Evolutionary conservation across 2,888 invertebrate genomes (phyloP).

Genomic region (Drosophila putrida): DNA sequence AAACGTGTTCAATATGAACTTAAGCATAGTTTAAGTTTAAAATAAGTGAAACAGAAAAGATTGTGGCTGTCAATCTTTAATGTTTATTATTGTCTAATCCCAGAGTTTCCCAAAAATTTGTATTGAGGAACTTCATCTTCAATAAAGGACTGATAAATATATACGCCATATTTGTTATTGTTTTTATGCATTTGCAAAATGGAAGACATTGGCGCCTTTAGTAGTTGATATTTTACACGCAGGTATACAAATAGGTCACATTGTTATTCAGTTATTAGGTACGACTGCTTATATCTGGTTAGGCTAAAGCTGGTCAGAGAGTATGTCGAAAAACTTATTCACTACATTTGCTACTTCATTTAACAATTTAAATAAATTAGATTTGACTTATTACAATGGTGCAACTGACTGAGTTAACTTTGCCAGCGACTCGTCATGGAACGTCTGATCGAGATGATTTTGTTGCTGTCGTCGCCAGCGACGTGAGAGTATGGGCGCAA

Average conservation of each 20-base stretch:
- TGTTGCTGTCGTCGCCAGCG: conserved; percentile 79
- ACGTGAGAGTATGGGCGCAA: conserved; percentile 87
- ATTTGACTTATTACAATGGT: conserved; percentile 28
- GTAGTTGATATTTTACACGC: conserved; percentile 42
- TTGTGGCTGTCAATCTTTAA: conserved; percentile 33
- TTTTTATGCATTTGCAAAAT: conserved; percentile 50
- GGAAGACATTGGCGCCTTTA: conserved; percentile 65
- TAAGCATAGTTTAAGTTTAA: conserved; percentile 6
- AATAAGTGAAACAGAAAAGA: conserved; percentile 13
- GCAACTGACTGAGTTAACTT: conserved; percentile 59
- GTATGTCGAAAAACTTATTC: conserved; percentile 1
- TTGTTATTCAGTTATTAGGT: conserved; percentile 66
- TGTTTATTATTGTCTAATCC: conserved; percentile 33
- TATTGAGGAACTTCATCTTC: conserved; percentile 1
- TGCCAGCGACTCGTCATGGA: conserved; percentile 60
- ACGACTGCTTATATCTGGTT: conserved; percentile 35
- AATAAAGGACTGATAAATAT: conserved; percentile 4
- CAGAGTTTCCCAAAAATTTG: conserved; percentile 27
- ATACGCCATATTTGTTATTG: conserved; percentile 7
- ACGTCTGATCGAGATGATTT: conserved; percentile 68
- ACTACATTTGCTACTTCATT: conserved; percentile 25
- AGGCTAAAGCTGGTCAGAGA: conserved; percentile 9
- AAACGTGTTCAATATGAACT: conserved; percentile 13
- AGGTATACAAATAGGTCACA: conserved; percentile 78
- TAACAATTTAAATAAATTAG: conserved; percentile 32